A percentile compares a stretch with the other conserved stretches of the same genome.
Evolutionary conservation across 2,113 vertebrate genomes (phyloP).

Genomic region (Sarotherodon lohbergeri): DNA sequence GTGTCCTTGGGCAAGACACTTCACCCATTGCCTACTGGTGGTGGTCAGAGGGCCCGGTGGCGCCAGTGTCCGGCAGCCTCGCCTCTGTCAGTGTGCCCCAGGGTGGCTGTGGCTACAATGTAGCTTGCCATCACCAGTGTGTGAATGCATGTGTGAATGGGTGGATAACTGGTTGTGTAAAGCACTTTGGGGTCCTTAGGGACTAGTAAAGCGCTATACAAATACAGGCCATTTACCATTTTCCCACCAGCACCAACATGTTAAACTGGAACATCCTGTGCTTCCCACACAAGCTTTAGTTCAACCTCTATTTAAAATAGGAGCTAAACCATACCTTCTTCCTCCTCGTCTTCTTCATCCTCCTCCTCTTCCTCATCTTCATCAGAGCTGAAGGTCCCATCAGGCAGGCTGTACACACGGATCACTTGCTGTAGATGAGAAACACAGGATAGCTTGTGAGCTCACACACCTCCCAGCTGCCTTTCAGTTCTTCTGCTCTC

Average conservation of each 20-base stretch:
- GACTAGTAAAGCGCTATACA: too few relatives aligned
- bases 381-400: conserved; percentile 97
- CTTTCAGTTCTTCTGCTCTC: background rate
- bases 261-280: background rate
- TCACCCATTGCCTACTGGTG: too few relatives aligned
- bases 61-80: too few relatives aligned
- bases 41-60: too few relatives aligned
- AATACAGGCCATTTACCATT: background rate
- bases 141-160: too few relatives aligned
- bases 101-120: too few relatives aligned
- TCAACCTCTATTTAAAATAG: background rate
- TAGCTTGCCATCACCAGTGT: too few relatives aligned
- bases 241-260: background rate
- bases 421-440: conserved; percentile 85
- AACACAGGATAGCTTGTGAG: background rate
- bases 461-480: background rate
- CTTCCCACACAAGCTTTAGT: background rate
- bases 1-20: too few relatives aligned
- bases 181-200: too few relatives aligned
- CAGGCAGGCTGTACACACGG: conserved; percentile 93
- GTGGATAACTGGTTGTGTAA: too few relatives aligned
- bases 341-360: conserved; percentile 94
- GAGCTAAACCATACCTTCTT: conserved; percentile 65
- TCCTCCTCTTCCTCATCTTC: conserved; percentile 98
- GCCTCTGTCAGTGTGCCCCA: too few relatives aligned